A percentile compares a stretch with the other conserved stretches of the same genome.
Conservation (phyloP, 2,113 vertebrate genomes). For the Passer montanus region DNA sequence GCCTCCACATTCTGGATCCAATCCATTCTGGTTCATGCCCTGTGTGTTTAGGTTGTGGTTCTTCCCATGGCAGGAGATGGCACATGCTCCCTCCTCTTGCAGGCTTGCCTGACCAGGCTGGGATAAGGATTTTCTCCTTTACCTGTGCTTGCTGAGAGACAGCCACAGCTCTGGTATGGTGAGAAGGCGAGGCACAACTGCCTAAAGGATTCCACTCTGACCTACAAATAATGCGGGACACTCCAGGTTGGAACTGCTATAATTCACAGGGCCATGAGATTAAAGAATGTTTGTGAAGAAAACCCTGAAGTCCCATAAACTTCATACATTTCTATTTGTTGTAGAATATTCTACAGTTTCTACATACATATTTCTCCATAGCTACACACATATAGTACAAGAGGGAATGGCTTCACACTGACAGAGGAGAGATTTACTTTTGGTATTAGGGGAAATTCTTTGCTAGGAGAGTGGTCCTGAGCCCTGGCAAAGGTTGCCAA, state of each 20-base stretch:
- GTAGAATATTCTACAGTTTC: not conserved
- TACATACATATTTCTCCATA: not conserved
- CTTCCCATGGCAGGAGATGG: not conserved
- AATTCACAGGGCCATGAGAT: not conserved
- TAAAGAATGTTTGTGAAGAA: not conserved
- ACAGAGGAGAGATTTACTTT: not conserved
- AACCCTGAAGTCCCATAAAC: not conserved
- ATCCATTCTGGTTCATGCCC: fast-evolving
- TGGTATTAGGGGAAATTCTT: not conserved
- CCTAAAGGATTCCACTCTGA: not conserved
- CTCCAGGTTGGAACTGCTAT: not conserved
- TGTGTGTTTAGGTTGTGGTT: not conserved
- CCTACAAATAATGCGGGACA: not conserved
- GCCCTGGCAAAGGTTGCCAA: not conserved
- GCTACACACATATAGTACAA: not conserved
- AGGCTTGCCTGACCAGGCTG: not conserved
- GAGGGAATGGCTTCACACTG: not conserved
- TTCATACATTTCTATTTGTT: not conserved
- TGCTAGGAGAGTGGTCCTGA: not conserved
- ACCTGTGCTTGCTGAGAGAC: not conserved
- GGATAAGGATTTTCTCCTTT: not conserved
- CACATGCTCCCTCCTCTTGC: not conserved
- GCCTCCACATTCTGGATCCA: not conserved
- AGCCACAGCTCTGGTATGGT: not conserved
- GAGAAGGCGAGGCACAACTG: not conserved